phyloP scores from a whole-genome alignment of 2,888 invertebrate genomes.

The Meteorus colon region DNA sequence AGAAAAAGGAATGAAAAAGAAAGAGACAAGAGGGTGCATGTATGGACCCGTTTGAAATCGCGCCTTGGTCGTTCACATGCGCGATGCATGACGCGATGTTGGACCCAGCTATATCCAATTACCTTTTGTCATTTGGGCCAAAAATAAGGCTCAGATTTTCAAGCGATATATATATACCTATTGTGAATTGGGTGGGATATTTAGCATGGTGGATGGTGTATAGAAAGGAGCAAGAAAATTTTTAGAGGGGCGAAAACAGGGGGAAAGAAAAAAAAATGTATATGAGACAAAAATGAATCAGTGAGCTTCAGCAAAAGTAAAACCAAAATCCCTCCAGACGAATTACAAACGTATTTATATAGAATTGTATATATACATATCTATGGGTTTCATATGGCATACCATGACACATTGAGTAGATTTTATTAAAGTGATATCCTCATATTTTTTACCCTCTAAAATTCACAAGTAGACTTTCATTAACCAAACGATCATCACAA shows the following conservation, averaged over 20 bases:
- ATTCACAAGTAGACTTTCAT: not conserved
- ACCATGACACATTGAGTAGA: slow-evolving; percentile 66
- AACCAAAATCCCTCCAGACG: slow-evolving; percentile 30
- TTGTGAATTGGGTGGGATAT: slow-evolving; percentile 64
- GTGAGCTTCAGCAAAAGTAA: slow-evolving; percentile 18
- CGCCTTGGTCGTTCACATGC: slow-evolving; percentile 62
- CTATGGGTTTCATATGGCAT: slow-evolving; percentile 57
- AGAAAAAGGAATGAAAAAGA: slow-evolving; percentile 42
- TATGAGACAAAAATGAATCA: slow-evolving; percentile 14
- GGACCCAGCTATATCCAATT: slow-evolving; percentile 66
- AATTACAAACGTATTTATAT: slow-evolving; percentile 24
- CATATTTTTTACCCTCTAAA: slow-evolving; percentile 4
- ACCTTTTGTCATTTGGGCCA: slow-evolving; percentile 70
- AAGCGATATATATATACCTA: slow-evolving; percentile 51
- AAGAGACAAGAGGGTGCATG: slow-evolving; percentile 34
- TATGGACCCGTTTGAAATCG: slow-evolving; percentile 62
- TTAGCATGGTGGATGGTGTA: slow-evolving; percentile 63
- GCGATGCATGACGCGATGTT: slow-evolving; percentile 51
- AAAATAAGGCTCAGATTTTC: slow-evolving; percentile 57
- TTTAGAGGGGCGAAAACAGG: not conserved
- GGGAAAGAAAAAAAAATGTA: not conserved
- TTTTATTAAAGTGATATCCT: slow-evolving; percentile 71
- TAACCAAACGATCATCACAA: no score
- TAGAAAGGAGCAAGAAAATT: not conserved
- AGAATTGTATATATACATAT: slow-evolving; percentile 35